These are phyloP conservation scores for Drosophila parvula DNA, from an alignment of 1,140 invertebrate genomes.

Conservation along the genomic window DNA sequence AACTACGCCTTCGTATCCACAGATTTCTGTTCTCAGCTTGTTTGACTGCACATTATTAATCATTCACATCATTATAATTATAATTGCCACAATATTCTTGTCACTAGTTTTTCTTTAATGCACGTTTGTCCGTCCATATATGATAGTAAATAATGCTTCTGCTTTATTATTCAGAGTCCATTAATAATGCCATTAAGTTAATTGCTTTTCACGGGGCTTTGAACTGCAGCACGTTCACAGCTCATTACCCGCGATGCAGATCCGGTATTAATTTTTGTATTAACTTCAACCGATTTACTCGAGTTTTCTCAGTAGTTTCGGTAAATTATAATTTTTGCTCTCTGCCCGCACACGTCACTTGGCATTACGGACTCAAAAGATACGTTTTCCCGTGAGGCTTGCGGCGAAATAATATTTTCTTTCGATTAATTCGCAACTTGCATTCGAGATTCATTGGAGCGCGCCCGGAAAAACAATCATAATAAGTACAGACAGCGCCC, in stretches of 20 bases:
- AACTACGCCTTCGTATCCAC: neutral
- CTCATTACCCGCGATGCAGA: slow-evolving; percentile 30
- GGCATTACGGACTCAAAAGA: slow-evolving; percentile 28
- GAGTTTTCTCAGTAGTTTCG: slow-evolving; percentile 22
- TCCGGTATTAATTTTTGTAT: slow-evolving; percentile 17
- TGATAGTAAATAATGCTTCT: slow-evolving; percentile 6
- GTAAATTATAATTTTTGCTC: slow-evolving; percentile 19
- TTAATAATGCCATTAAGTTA: slow-evolving; percentile 44
- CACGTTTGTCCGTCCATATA: slow-evolving; percentile 1
- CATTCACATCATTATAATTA: slow-evolving; percentile 4
- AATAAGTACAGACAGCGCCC: slow-evolving; percentile 36
- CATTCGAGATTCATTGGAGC: slow-evolving; percentile 27
- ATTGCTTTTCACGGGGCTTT: slow-evolving; percentile 20
- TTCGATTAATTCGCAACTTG: slow-evolving; percentile 53
- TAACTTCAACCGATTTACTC: neutral
- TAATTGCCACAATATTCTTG: slow-evolving; percentile 13
- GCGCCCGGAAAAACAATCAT: slow-evolving; percentile 48
- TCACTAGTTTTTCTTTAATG: slow-evolving; percentile 2
- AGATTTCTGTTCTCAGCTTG: neutral
- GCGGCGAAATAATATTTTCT: slow-evolving; percentile 14
- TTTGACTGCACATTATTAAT: neutral
- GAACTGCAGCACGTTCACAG: slow-evolving; percentile 21
- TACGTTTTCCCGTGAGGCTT: slow-evolving; percentile 14
- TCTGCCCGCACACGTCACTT: slow-evolving; percentile 44
- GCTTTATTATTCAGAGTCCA: slow-evolving; percentile 27